Percentiles rank a stretch among this genome's conserved stretches.
phyloP scores from a whole-genome alignment of 2,113 vertebrate species.

The Megaceryle maxima region DNA sequence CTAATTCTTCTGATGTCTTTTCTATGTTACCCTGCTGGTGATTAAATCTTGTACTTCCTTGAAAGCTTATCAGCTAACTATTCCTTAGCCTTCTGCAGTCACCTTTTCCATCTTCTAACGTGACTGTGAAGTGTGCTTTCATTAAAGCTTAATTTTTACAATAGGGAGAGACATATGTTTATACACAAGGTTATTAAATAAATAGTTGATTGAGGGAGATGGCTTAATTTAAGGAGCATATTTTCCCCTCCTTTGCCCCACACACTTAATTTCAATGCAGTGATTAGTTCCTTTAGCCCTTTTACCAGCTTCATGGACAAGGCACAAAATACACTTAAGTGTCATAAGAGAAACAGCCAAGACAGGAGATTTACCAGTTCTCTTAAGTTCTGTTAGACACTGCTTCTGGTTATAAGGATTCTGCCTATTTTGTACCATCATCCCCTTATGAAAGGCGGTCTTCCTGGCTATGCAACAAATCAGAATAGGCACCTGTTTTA shows the following conservation, averaged over 20 bases:
- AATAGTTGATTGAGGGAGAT: not conserved
- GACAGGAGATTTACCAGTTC: not conserved
- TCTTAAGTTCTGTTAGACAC: not conserved
- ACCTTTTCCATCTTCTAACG: not conserved
- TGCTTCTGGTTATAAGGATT: not conserved
- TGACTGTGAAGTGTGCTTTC: not conserved
- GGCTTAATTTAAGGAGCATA: not conserved
- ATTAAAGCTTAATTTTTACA: not conserved
- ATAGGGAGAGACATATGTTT: not conserved
- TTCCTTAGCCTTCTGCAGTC: not conserved
- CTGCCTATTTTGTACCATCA: not conserved
- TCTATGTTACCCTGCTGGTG: not conserved
- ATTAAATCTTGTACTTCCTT: not conserved
- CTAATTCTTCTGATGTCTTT: not conserved
- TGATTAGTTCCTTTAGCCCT: not conserved
- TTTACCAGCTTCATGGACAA: accelerated
- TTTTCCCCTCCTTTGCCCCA: not conserved
- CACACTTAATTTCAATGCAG: not conserved
- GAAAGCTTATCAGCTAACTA: not conserved
- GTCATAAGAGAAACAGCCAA: not conserved
- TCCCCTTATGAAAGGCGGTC: not conserved
- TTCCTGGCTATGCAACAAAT: not conserved
- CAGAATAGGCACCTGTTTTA: not conserved
- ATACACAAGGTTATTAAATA: not conserved
- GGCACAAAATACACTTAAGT: not conserved